Conservation (phyloP, 2,113 vertebrate species). For the Genyomyrus donnyi region DNA sequence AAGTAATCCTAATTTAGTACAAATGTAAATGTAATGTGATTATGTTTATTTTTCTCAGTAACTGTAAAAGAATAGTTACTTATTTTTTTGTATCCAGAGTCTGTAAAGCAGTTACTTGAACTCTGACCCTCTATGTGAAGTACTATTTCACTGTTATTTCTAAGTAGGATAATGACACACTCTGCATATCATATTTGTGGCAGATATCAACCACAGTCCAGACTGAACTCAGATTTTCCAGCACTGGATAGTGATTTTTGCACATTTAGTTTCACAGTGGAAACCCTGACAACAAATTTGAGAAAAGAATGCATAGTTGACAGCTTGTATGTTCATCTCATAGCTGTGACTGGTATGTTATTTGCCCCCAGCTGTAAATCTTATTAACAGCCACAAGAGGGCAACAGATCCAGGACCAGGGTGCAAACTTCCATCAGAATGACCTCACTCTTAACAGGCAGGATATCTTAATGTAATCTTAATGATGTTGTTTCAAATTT, state of each 20-base stretch:
- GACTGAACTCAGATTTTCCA: not conserved
- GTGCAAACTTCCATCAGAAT: not conserved
- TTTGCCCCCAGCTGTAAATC: not conserved
- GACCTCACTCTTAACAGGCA: too few relatives aligned
- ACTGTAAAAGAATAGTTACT: not conserved
- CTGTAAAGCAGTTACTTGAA: not conserved
- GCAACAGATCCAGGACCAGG: constrained; percentile 3
- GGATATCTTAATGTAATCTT: not conserved
- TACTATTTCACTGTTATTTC: not conserved
- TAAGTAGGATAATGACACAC: not conserved
- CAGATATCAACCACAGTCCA: not conserved
- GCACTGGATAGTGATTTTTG: not conserved
- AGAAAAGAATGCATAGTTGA: not conserved
- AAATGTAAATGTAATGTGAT: not conserved
- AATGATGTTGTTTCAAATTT: not conserved
- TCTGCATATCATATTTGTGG: not conserved
- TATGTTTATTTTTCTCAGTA: not conserved
- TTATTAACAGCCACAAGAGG: constrained; percentile 5
- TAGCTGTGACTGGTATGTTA: not conserved
- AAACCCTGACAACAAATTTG: not conserved
- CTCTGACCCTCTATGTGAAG: not conserved
- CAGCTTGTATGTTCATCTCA: not conserved
- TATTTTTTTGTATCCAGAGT: not conserved
- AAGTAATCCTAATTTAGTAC: not conserved
- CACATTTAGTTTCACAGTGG: not conserved